A percentile compares a stretch with the other conserved stretches of the same genome.
phyloP scores from a whole-genome alignment of 2,797 vertebrate genomes.

The Anguilla pacifica region DNA sequence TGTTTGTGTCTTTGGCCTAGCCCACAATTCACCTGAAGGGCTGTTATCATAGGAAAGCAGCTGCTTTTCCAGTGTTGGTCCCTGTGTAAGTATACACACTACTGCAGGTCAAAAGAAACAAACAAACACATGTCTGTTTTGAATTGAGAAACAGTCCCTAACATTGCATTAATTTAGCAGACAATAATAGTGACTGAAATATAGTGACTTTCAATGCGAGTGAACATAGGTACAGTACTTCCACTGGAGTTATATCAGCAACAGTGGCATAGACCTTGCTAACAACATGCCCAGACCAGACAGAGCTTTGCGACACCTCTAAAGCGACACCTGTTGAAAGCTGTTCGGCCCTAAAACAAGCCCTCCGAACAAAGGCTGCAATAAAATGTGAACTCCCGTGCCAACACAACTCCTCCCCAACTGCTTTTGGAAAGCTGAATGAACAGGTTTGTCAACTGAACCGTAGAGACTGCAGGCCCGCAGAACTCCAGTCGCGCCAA shows the following conservation, averaged over 20 bases:
- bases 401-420: neutral
- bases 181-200: neutral
- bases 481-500: neutral
- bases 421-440: neutral
- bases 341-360: too few relatives aligned
- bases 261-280: neutral
- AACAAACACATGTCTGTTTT: neutral
- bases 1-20: neutral
- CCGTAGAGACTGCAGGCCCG: neutral
- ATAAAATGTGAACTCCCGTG: neutral
- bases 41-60: neutral
- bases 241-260: neutral
- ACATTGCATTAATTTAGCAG: neutral
- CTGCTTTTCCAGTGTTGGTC: neutral
- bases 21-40: neutral
- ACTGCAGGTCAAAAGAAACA: neutral
- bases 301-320: neutral
- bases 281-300: neutral
- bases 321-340: neutral
- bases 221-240: neutral
- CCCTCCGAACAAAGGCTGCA: neutral
- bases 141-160: neutral
- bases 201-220: neutral
- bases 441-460: neutral
- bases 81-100: neutral